Evolutionary conservation across 2,113 vertebrate genomes (phyloP).

Genomic region (Rattus norvegicus): DNA sequence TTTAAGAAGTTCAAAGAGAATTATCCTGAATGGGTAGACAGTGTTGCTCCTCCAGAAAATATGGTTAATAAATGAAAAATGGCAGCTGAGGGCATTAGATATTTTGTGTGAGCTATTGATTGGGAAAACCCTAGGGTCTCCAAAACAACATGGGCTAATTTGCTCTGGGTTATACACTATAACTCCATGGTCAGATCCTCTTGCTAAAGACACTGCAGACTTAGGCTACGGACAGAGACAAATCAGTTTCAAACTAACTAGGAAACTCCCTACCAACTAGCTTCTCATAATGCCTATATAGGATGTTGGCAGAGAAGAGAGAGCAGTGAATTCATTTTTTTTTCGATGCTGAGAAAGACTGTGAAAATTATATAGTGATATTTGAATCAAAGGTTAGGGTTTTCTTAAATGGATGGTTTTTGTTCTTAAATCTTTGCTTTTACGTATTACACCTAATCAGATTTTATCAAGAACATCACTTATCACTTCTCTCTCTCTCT

Average conservation of each 20-base stretch:
- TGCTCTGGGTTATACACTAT: background rate
- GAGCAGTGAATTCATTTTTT: background rate
- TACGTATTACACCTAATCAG: constrained; percentile 10
- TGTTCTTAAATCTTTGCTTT: constrained; percentile 8
- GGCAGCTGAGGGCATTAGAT: background rate
- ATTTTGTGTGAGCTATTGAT: background rate
- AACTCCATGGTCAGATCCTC: background rate
- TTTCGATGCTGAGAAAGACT: constrained; percentile 1
- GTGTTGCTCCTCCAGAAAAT: background rate
- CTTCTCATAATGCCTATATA: background rate
- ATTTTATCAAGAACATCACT: background rate
- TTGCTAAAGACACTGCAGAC: background rate
- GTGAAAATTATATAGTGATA: constrained; percentile 6
- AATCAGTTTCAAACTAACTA: background rate
- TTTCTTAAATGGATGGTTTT: constrained; percentile 8
- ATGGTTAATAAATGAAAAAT: background rate
- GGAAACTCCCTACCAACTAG: background rate
- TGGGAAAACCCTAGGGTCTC: background rate
- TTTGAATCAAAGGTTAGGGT: background rate
- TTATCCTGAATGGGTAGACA: background rate
- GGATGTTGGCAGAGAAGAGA: background rate
- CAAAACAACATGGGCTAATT: background rate
- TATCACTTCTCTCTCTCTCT: background rate
- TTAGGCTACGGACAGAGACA: background rate
- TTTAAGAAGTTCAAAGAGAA: background rate